Conservation (phyloP, 2,888 invertebrate species). For the Eristalis arbustorum region DNA sequence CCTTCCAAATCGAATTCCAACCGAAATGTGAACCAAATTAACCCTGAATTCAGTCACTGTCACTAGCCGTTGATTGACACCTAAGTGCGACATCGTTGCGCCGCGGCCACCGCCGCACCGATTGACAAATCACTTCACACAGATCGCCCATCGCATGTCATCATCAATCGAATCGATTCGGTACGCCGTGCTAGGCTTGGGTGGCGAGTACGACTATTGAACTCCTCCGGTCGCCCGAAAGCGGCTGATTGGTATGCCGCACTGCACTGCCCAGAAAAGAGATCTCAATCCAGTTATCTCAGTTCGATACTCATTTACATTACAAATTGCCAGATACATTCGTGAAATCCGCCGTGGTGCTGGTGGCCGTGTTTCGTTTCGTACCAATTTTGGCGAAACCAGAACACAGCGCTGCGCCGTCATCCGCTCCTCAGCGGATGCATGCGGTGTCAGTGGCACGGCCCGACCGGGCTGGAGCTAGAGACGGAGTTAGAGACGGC, state of each 20-base stretch:
- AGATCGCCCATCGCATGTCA: constrained; percentile 16
- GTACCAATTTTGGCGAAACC: not conserved
- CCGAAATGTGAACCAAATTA: not conserved
- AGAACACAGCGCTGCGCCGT: not conserved
- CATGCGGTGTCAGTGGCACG: not conserved
- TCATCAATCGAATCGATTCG: not conserved
- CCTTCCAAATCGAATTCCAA: not conserved
- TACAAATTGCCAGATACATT: constrained; percentile 19
- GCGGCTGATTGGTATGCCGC: constrained; percentile 15
- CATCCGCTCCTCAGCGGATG: not conserved
- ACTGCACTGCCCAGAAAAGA: not conserved
- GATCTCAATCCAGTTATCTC: constrained; percentile 37
- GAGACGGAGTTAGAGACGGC: not conserved
- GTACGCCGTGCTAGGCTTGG: not conserved
- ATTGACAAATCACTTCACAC: constrained; percentile 12
- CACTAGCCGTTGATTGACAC: constrained; percentile 9
- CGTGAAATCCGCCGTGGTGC: constrained; percentile 3
- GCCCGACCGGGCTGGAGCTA: not conserved
- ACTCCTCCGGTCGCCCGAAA: not conserved
- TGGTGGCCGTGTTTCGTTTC: not conserved
- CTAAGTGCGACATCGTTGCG: constrained; percentile 19
- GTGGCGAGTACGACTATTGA: constrained; percentile 17
- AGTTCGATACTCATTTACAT: constrained; percentile 32
- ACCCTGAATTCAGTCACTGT: not conserved
- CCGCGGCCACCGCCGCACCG: not conserved